Evolutionary conservation across 2,797 vertebrate genomes (phyloP).

Genomic region (Pangasius larnaudii): DNA sequence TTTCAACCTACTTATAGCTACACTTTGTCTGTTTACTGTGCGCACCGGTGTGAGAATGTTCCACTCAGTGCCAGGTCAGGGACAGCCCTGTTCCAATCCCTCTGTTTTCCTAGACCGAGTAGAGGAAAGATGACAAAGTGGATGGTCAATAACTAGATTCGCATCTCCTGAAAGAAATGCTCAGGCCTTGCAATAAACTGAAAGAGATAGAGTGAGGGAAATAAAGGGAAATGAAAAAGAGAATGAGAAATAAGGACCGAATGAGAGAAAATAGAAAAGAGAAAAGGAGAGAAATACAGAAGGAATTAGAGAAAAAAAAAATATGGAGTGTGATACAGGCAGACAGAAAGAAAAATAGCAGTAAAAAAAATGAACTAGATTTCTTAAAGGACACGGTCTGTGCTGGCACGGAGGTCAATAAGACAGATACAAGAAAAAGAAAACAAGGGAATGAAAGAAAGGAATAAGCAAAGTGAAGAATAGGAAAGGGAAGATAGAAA

Average conservation of each 20-base stretch:
- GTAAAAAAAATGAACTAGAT: no score
- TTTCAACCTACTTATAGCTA: neutral
- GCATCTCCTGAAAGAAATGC: neutral
- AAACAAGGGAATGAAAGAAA: neutral
- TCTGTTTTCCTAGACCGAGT: neutral
- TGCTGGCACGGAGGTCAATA: neutral
- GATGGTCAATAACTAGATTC: neutral
- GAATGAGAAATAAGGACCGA: neutral
- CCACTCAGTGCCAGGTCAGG: neutral
- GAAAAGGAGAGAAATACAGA: neutral
- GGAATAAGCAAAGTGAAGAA: neutral
- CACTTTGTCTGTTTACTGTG: neutral
- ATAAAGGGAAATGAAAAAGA: neutral
- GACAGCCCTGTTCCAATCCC: neutral
- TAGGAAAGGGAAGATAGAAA: neutral
- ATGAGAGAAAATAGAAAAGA: neutral
- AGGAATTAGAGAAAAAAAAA: neutral
- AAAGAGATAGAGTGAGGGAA: neutral
- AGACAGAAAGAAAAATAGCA: neutral
- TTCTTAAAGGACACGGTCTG: neutral
- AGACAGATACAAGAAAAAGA: neutral
- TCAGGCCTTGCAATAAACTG: neutral
- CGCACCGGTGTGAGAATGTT: neutral
- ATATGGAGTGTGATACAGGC: neutral
- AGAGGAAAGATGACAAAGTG: conserved; percentile 4